These are phyloP conservation scores for Aspidiotus rigidus DNA, from an alignment of 2,888 invertebrate species.

Conservation along the genomic window DNA sequence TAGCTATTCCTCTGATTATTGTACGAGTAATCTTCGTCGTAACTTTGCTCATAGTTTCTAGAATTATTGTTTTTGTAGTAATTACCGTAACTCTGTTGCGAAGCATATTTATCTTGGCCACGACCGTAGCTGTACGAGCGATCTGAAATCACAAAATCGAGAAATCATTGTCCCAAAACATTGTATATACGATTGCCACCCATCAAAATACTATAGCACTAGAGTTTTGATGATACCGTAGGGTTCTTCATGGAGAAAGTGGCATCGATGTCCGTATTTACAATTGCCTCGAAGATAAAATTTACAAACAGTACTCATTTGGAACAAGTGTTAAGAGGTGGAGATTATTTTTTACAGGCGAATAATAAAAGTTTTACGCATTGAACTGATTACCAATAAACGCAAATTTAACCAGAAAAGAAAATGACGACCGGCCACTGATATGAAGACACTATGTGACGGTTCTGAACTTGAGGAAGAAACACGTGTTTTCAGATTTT, in stretches of 20 bases:
- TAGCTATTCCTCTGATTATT: background rate
- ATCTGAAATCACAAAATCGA: conserved; percentile 6
- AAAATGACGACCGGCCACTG: no score
- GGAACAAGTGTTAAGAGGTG: no score
- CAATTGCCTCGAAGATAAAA: conserved; percentile 19
- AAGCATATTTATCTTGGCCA: background rate
- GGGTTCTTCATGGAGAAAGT: conserved; percentile 25
- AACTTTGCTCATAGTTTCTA: background rate
- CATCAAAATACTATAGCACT: background rate
- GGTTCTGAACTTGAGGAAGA: no score
- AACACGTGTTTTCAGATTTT: no score
- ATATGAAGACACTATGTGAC: no score
- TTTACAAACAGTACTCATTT: conserved; percentile 22
- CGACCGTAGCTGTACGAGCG: conserved; percentile 9
- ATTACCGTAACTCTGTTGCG: background rate
- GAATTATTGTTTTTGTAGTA: background rate
- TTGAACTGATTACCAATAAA: no score
- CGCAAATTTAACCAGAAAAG: no score
- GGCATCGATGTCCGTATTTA: conserved; percentile 15
- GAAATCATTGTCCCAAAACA: background rate
- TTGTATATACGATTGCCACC: background rate
- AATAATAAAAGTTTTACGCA: no score
- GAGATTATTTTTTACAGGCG: no score
- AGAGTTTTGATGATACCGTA: background rate
- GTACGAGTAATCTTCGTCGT: conserved; percentile 5